Percentiles rank a stretch among this genome's conserved stretches.
phyloP scores from a whole-genome alignment of 2,113 vertebrate genomes.

The Marmota monax region DNA sequence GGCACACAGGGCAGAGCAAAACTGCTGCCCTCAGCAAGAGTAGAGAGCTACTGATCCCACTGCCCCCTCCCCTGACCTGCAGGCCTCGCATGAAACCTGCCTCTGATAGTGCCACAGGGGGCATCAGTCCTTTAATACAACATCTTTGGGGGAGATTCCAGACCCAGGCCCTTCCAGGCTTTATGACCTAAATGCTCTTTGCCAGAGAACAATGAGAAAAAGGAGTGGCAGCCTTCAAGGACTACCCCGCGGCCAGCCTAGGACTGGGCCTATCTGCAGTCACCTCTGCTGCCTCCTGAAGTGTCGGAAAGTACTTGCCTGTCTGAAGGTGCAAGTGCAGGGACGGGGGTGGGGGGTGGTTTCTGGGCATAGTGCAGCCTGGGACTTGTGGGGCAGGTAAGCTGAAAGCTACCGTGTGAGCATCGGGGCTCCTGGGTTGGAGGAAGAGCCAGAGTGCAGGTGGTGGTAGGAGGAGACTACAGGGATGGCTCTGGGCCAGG shows the following conservation, averaged over 20 bases:
- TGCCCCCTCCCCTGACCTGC: neutral
- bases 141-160: neutral
- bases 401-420: neutral
- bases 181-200: neutral
- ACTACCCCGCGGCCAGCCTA: neutral
- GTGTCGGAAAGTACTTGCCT: no score
- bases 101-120: neutral
- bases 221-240: neutral
- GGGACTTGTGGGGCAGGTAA: no score
- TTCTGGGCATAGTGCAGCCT: neutral
- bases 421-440: accelerated
- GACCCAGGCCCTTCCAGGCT: neutral
- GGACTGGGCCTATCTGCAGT: accelerated
- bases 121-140: neutral
- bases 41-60: no score
- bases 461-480: no score
- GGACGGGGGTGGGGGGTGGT: no score
- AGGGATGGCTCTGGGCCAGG: accelerated
- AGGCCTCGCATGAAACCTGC: neutral
- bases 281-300: accelerated
- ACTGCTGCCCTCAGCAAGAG: neutral
- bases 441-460: neutral
- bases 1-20: neutral
- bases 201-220: neutral
- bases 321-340: no score